phyloP scores from a whole-genome alignment of 2,797 vertebrate species.

The Fistularia commersonii region DNA sequence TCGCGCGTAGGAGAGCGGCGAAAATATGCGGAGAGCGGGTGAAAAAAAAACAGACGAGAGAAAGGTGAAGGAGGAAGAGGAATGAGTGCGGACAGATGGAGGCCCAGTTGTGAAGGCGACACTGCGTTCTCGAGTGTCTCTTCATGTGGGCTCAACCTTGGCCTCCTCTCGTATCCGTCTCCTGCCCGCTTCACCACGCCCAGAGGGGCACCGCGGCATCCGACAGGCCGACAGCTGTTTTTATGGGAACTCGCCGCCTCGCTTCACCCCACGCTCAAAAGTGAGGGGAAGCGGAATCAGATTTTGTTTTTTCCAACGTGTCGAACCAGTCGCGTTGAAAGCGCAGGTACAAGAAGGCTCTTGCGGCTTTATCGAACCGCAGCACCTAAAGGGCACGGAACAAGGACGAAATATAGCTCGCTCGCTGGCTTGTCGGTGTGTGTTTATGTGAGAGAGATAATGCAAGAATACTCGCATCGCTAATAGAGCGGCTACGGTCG shows the following conservation, averaged over 20 bases:
- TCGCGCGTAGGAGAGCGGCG: too few species aligned
- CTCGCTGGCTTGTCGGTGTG: constrained; percentile 1
- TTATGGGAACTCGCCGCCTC: constrained; percentile 45
- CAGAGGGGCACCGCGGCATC: constrained; percentile 61
- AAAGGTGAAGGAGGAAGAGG: constrained; percentile 15
- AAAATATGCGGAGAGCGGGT: too few species aligned
- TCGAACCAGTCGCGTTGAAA: too few species aligned
- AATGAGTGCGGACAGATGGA: constrained; percentile 64
- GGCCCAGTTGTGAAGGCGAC: constrained; percentile 51
- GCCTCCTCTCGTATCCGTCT: constrained; percentile 41
- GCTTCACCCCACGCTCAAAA: constrained; percentile 44
- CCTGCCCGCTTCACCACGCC: constrained; percentile 43
- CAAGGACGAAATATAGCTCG: constrained; percentile 22
- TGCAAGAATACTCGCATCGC: neutral
- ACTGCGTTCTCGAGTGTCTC: constrained; percentile 43
- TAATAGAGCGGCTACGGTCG: constrained; percentile 21
- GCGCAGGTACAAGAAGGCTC: too few species aligned
- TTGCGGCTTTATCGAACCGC: too few species aligned
- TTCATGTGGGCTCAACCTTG: constrained; percentile 60
- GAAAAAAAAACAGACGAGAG: too few species aligned
- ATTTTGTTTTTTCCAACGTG: too few species aligned
- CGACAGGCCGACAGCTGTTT: constrained; percentile 75
- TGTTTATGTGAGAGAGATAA: constrained; percentile 9
- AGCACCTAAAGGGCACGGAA: too few species aligned
- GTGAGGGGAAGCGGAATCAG: constrained; percentile 37